phyloP scores from a whole-genome alignment of 2,888 invertebrate genomes.

The Ochropleura leucogaster region DNA sequence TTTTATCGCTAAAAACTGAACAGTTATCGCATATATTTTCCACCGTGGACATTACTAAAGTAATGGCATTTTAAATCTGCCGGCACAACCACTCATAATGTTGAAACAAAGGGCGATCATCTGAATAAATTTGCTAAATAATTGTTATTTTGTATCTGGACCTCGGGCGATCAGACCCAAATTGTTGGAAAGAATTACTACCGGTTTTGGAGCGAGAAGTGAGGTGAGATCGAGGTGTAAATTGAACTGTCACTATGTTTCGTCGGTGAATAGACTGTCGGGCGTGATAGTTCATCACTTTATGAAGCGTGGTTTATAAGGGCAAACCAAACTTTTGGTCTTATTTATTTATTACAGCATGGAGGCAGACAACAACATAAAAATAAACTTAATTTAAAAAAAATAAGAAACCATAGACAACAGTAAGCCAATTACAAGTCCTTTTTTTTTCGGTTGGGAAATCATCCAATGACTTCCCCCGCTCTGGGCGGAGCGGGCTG shows the following conservation, averaged over 20 bases:
- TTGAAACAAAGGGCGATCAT: conserved; percentile 84
- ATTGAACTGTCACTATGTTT: background rate
- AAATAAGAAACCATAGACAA: no score
- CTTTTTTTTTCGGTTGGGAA: no score
- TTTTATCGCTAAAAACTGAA: conserved; percentile 45
- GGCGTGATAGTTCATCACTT: background rate
- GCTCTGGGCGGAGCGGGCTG: no score
- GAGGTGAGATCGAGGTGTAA: conserved; percentile 10
- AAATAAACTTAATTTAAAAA: no score
- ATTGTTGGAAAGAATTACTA: conserved; percentile 53
- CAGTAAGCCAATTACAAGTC: no score
- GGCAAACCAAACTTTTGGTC: no score
- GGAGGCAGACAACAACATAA: no score
- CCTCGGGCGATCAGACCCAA: conserved; percentile 73
- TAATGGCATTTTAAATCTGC: conserved; percentile 84
- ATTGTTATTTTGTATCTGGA: conserved; percentile 83
- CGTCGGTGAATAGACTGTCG: background rate
- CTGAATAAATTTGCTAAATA: conserved; percentile 88
- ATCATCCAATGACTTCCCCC: no score
- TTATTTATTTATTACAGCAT: no score
- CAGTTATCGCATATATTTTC: conserved; percentile 54
- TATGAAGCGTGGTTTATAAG: no score
- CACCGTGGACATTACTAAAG: conserved; percentile 73
- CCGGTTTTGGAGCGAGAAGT: conserved; percentile 28
- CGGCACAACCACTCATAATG: conserved; percentile 80